phyloP scores from a whole-genome alignment of 2,888 invertebrate genomes.

The Eustalomyia histrio region DNA sequence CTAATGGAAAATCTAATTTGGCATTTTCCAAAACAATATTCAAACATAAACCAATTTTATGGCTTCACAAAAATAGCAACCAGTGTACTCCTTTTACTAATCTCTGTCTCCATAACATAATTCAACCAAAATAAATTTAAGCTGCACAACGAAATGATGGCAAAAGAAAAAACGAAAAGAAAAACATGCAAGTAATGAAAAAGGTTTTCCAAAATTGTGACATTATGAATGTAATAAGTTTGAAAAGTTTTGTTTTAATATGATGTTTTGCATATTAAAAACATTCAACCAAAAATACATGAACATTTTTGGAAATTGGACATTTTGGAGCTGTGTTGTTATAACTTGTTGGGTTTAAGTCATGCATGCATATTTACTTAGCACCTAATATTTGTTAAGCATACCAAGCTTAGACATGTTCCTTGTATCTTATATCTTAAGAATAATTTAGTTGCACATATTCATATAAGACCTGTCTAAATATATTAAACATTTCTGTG shows the following conservation, averaged over 20 bases:
- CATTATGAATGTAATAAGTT: constrained; percentile 36
- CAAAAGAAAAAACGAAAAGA: constrained; percentile 12
- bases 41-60: constrained; percentile 63
- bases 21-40: constrained; percentile 41
- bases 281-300: constrained; percentile 6
- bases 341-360: constrained; percentile 25
- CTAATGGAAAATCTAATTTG: constrained; percentile 65
- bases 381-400: constrained; percentile 30
- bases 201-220: constrained; percentile 40
- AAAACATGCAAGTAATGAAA: constrained; percentile 36
- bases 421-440: background rate
- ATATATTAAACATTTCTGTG: constrained; percentile 10
- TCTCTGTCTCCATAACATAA: constrained; percentile 60
- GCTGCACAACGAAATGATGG: constrained; percentile 51
- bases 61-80: constrained; percentile 20
- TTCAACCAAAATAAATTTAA: constrained; percentile 40
- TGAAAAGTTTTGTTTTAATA: constrained; percentile 40
- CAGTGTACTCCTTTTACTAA: constrained; percentile 45
- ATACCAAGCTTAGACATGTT: background rate
- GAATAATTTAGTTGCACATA: constrained; percentile 20
- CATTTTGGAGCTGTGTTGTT: constrained; percentile 6
- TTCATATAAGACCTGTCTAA: constrained; percentile 38
- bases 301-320: background rate
- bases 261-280: constrained; percentile 59
- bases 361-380: constrained; percentile 40